These are phyloP conservation scores for Conopomorpha cramerella DNA, from an alignment of 1,140 invertebrate species.

Conservation along the genomic window DNA sequence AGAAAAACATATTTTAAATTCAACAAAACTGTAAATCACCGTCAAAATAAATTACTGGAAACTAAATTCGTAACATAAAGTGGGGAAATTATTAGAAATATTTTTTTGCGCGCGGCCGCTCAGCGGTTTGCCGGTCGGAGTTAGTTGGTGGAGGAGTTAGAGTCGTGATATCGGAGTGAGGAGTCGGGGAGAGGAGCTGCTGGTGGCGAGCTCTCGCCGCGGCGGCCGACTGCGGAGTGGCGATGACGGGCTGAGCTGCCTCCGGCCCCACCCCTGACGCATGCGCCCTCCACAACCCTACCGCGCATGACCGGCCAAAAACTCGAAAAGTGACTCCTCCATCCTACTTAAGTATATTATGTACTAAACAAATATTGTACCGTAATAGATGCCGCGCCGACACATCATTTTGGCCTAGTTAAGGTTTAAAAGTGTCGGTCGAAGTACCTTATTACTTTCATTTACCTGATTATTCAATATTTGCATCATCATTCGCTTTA, in stretches of 20 bases:
- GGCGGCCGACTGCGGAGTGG: slow-evolving; percentile 46
- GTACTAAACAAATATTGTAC: slow-evolving; percentile 55
- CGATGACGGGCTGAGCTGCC: slow-evolving; percentile 41
- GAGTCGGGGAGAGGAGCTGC: slow-evolving; percentile 21
- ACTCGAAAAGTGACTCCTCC: slow-evolving; percentile 58
- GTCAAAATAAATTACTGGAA: slow-evolving; percentile 27
- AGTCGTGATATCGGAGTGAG: slow-evolving; percentile 17
- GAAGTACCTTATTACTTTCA: slow-evolving; percentile 8
- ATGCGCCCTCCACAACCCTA: slow-evolving; percentile 23
- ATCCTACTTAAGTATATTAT: slow-evolving; percentile 52
- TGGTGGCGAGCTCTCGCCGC: slow-evolving; percentile 13
- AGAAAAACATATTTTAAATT: no score
- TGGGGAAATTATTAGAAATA: slow-evolving; percentile 33
- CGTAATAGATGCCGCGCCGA: slow-evolving; percentile 29
- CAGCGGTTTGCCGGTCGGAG: slow-evolving; percentile 28
- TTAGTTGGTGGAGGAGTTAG: slow-evolving; percentile 25
- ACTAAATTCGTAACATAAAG: slow-evolving; percentile 22
- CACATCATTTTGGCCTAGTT: slow-evolving; percentile 34
- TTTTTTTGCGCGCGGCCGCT: slow-evolving; percentile 20
- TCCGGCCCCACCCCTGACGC: slow-evolving; percentile 52
- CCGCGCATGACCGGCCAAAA: slow-evolving; percentile 52
- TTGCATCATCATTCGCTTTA: slow-evolving; percentile 10
- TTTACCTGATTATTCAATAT: slow-evolving; percentile 7
- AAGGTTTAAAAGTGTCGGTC: slow-evolving; percentile 15
- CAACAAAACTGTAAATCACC: slow-evolving; percentile 28